Evolutionary conservation across 2,888 invertebrate species (phyloP), one percentile per base, ranked within the genome.

Genomic region (Caenorhabditis sulstoni): DNA sequence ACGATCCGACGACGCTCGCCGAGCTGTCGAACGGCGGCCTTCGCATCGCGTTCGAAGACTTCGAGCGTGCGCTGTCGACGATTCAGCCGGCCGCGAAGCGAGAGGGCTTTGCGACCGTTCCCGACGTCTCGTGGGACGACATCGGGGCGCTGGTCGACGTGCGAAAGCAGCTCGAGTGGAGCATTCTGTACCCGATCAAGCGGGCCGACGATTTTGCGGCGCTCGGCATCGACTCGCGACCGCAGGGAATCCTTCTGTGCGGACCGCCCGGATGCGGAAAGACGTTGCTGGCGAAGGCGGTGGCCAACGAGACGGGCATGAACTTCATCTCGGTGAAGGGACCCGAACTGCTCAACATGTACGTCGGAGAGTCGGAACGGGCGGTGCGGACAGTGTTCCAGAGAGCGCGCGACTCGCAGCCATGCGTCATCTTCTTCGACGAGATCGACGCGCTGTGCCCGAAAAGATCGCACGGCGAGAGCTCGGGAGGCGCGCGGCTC

Each of bases 241-340:
- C 97, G 0, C 94, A 95, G 66, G 98, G 84, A 44, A 94, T 99
- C 3, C 91, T 99, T 75, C 92, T 99, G 1, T 97, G 96, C 91
- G 98, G 99, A 0, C 99, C 99, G 7, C 98, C 98, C 5, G 98
- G 98, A 16, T 92, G 91, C 89, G 89, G 88, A 53, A 99, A 99
- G 92, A 99, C 99, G 0, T 92, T 99, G 35, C 91, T 99, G 62
- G 99, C 98, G 1, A 99, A 99, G 92, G 99, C 98, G 23, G 94
- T 99, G 45, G 98, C 99, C 0, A 98, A 98, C 92, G 98, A 99
- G 92, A 96, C 97, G 45, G 97, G 97, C 39, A 95, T 99, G 47
- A 99, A 98, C 92, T 99, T 99, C 88, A 96, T 99, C 87, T 96
- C 97, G 8, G 97, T 99, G 0, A 99, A 98, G 92, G 99, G 99